Conservation (phyloP, 2,797 vertebrate genomes). For the Pteropus rufus region DNA sequence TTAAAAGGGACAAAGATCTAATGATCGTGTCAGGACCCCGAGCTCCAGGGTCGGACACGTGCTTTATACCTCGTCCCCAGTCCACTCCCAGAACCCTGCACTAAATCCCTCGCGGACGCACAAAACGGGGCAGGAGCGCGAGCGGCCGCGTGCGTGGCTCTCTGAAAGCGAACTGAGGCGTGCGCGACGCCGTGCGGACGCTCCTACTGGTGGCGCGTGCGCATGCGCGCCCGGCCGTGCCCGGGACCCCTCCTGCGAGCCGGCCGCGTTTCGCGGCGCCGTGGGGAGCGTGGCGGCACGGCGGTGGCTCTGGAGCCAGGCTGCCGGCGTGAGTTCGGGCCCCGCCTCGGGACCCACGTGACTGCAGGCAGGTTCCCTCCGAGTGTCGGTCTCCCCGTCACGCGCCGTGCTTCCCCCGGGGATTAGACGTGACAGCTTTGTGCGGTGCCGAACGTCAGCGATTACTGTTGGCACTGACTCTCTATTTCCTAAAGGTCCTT, state of each 20-base stretch:
- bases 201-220: neutral
- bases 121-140: fast-evolving
- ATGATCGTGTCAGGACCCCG: neutral
- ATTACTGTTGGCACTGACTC: neutral
- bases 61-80: fast-evolving
- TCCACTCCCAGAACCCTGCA: neutral
- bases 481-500: slow-evolving; percentile 85
- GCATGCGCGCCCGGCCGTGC: neutral
- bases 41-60: neutral
- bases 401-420: too few relatives aligned
- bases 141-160: neutral
- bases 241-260: neutral
- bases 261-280: neutral
- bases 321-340: neutral
- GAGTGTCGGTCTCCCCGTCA: neutral
- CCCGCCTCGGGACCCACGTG: fast-evolving
- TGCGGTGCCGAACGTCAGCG: neutral
- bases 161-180: fast-evolving
- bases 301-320: neutral
- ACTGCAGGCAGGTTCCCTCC: neutral
- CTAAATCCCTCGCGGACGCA: fast-evolving
- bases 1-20: neutral
- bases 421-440: fast-evolving
- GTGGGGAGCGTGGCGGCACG: fast-evolving
- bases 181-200: neutral